Percentiles rank a stretch among this genome's conserved stretches.
phyloP scores from a whole-genome alignment of 2,797 vertebrate species.

The Manis crassicaudata region DNA sequence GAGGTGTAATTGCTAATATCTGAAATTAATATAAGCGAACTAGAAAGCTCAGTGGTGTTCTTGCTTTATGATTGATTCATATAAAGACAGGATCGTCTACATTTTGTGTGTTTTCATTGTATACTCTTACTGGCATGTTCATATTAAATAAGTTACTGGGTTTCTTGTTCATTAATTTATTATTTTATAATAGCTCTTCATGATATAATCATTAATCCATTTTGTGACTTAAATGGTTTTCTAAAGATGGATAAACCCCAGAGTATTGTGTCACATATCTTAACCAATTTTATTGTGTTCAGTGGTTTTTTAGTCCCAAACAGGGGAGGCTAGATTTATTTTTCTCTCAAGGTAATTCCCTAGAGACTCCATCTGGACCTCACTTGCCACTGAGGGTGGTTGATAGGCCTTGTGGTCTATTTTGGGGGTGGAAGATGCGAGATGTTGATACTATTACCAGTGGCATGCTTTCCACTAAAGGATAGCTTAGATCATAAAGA shows the following conservation, averaged over 20 bases:
- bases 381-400: background rate
- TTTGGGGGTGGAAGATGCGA: background rate
- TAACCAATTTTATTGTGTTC: conserved; percentile 14
- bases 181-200: conserved; percentile 41
- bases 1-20: conserved; percentile 67
- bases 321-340: background rate
- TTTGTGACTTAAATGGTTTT: conserved; percentile 49
- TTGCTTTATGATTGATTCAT: conserved; percentile 25
- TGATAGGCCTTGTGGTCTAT: background rate
- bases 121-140: background rate
- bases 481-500: conserved; percentile 9
- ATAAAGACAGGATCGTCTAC: background rate
- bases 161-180: background rate
- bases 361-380: background rate
- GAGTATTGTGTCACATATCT: background rate
- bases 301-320: background rate
- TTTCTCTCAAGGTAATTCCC: conserved; percentile 18
- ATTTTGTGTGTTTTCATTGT: conserved; percentile 41
- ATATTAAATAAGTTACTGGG: conserved; percentile 42
- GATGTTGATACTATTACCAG: background rate
- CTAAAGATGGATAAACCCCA: conserved; percentile 9
- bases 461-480: background rate
- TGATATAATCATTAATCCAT: conserved; percentile 32
- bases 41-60: conserved; percentile 14
- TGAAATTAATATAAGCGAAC: conserved; percentile 71